Percentiles rank a stretch among this genome's conserved stretches.
These are phyloP conservation scores for Muntiacus muntjak DNA, from an alignment of 2,113 vertebrate species.

Conservation along the genomic window DNA sequence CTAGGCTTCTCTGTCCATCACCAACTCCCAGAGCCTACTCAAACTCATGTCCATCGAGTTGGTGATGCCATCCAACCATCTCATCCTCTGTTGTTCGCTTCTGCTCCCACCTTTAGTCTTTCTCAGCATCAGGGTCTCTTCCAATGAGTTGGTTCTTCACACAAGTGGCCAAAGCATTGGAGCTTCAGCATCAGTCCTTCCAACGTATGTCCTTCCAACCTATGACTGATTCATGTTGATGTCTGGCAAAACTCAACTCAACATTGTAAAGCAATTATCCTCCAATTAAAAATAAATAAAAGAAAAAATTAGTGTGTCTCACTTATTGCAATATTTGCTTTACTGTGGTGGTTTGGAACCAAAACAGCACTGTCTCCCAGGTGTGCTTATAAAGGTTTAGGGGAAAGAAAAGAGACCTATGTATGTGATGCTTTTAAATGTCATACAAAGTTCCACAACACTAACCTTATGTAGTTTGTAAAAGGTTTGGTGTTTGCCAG, in stretches of 20 bases:
- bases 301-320: background rate
- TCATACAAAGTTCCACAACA: background rate
- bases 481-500: background rate
- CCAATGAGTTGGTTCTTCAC: background rate
- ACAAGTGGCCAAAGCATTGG: background rate
- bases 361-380: background rate
- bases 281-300: background rate
- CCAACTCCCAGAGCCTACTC: rapidly evolving
- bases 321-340: background rate
- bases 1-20: background rate
- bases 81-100: background rate
- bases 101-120: background rate
- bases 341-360: background rate
- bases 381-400: background rate
- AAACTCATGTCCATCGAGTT: background rate
- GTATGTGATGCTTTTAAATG: background rate
- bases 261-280: background rate
- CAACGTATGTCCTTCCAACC: background rate
- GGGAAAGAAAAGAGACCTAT: background rate
- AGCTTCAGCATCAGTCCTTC: background rate
- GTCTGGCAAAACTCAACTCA: background rate
- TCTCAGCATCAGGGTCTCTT: background rate
- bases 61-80: background rate
- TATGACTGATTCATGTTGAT: background rate
- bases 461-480: background rate